phyloP scores from a whole-genome alignment of 2,113 vertebrate species.

The Eudyptes chrysolophus region DNA sequence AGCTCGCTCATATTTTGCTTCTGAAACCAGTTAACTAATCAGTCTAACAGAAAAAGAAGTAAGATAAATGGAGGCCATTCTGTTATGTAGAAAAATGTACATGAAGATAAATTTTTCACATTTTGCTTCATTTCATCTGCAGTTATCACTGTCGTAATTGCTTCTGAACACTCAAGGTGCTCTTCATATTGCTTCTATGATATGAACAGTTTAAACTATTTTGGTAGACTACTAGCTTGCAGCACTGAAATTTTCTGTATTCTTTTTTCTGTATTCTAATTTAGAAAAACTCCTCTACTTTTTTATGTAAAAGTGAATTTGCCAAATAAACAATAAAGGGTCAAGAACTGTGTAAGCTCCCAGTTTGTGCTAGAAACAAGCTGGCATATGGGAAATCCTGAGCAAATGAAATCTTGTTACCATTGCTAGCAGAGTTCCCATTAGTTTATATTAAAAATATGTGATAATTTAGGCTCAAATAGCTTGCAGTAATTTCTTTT shows the following conservation, averaged over 20 bases:
- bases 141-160: constrained; percentile 64
- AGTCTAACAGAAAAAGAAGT: constrained; percentile 65
- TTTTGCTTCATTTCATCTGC: constrained; percentile 67
- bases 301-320: not conserved
- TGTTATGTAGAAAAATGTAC: constrained; percentile 52
- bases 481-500: not conserved
- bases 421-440: not conserved
- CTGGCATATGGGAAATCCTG: not conserved
- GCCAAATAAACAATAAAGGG: not conserved
- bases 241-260: not conserved
- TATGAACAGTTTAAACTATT: not conserved
- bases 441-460: not conserved
- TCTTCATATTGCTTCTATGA: constrained; percentile 23
- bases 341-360: not conserved
- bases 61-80: constrained; percentile 70
- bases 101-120: constrained; percentile 73
- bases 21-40: constrained; percentile 69
- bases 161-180: constrained; percentile 65
- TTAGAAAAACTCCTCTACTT: not conserved
- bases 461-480: not conserved
- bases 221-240: not conserved
- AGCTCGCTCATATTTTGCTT: constrained; percentile 67
- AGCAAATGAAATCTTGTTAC: not conserved
- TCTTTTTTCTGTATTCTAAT: not conserved
- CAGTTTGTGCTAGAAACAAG: not conserved